These are phyloP conservation scores for Prochilodus magdalenae DNA, from an alignment of 2,113 vertebrate genomes.

Conservation along the genomic window DNA sequence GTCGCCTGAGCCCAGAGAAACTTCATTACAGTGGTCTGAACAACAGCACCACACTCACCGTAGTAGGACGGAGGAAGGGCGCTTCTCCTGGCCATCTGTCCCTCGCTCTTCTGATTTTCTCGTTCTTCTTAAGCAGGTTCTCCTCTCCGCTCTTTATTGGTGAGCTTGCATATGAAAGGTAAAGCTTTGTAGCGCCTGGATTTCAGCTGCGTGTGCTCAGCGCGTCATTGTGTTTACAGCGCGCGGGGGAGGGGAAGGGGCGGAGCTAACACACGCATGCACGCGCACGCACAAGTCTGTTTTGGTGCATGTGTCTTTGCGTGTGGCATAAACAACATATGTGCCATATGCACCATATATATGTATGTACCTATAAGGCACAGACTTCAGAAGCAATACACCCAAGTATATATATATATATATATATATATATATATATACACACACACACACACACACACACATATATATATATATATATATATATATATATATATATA, in stretches of 20 bases:
- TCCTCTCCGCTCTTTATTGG: too few species aligned
- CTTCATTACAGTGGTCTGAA: neutral
- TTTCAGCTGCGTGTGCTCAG: neutral
- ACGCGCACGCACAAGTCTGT: neutral
- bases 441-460: too few species aligned
- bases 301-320: too few species aligned
- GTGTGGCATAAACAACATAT: too few species aligned
- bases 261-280: neutral
- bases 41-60: neutral
- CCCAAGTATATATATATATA: too few species aligned
- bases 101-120: neutral
- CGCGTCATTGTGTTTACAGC: neutral
- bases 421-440: too few species aligned
- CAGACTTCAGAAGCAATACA: too few species aligned
- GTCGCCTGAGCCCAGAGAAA: neutral
- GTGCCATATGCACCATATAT: too few species aligned
- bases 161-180: neutral
- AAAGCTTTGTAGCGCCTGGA: neutral
- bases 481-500: too few species aligned
- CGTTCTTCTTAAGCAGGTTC: too few species aligned
- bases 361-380: too few species aligned
- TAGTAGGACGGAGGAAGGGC: neutral
- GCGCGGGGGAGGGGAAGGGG: neutral
- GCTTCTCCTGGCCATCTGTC: neutral
- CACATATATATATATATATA: too few species aligned